phyloP scores from a whole-genome alignment of 2,888 invertebrate genomes.

The Operophtera brumata region DNA sequence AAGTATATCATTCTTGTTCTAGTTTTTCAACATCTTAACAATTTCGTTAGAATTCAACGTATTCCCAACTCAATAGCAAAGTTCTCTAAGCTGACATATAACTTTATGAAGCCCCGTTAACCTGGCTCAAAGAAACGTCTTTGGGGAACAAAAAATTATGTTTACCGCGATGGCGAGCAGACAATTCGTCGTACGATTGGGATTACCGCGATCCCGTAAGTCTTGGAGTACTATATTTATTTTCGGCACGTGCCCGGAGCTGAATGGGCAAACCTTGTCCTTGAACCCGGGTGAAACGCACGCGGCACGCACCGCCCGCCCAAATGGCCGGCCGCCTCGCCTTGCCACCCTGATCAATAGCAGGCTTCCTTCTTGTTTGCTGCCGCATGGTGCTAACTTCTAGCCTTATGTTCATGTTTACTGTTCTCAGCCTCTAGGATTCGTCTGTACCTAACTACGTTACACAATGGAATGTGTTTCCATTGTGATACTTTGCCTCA shows the following conservation, averaged over 20 bases:
- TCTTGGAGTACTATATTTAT: conserved; percentile 74
- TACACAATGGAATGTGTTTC: too few species aligned
- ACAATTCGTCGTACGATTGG: conserved; percentile 35
- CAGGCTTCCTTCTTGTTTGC: conserved; percentile 10
- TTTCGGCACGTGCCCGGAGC: conserved; percentile 74
- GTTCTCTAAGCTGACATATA: too few species aligned
- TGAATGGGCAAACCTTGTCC: conserved; percentile 77
- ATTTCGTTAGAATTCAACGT: too few species aligned
- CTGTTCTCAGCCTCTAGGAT: background rate
- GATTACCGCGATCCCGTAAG: conserved; percentile 63
- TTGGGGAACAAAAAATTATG: background rate
- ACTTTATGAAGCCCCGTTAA: too few species aligned
- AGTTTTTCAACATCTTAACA: background rate
- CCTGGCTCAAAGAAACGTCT: background rate
- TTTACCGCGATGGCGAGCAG: background rate
- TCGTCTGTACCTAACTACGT: too few species aligned
- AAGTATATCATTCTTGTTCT: background rate
- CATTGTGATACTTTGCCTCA: too few species aligned
- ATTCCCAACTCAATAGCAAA: too few species aligned
- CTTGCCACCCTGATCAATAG: conserved; percentile 60
- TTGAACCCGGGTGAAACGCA: conserved; percentile 74
- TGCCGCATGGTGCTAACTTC: background rate
- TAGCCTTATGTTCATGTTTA: background rate
- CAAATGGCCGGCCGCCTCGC: conserved; percentile 60
- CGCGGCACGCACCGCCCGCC: conserved; percentile 70